phyloP scores from a whole-genome alignment of 1,140 invertebrate species.

The Tetramorium alpestre region DNA sequence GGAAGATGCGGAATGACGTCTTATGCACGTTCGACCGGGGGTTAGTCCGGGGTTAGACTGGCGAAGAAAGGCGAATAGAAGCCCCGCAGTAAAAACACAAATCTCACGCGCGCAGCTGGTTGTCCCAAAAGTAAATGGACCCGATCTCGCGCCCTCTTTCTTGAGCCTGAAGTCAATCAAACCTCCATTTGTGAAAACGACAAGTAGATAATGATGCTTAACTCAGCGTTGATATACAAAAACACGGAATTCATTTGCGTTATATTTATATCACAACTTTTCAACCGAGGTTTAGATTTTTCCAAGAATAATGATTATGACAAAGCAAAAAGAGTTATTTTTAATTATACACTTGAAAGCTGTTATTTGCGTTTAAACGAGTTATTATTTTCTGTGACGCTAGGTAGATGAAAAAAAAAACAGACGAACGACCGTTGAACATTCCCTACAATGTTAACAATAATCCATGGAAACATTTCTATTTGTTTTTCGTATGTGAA shows the following conservation, averaged over 20 bases:
- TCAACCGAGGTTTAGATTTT: not conserved
- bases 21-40: constrained; percentile 33
- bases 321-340: not conserved
- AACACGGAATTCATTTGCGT: not conserved
- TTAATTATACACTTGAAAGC: constrained; percentile 15
- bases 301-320: not conserved
- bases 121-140: constrained; percentile 44
- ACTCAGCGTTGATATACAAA: not conserved
- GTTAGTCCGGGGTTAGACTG: not conserved
- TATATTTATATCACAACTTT: not conserved
- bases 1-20: constrained; percentile 41
- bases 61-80: constrained; percentile 5
- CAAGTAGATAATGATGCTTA: constrained; percentile 12
- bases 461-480: not conserved
- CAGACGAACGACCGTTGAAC: not conserved
- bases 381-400: not conserved
- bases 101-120: constrained; percentile 38
- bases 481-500: not conserved
- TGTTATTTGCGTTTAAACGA: not conserved
- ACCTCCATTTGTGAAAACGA: constrained; percentile 43
- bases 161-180: constrained; percentile 33
- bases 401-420: not conserved
- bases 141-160: constrained; percentile 20
- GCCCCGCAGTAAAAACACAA: constrained; percentile 26
- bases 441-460: not conserved